phyloP scores from a whole-genome alignment of 2,888 invertebrate species.

The Drosophila fulvimacula region DNA sequence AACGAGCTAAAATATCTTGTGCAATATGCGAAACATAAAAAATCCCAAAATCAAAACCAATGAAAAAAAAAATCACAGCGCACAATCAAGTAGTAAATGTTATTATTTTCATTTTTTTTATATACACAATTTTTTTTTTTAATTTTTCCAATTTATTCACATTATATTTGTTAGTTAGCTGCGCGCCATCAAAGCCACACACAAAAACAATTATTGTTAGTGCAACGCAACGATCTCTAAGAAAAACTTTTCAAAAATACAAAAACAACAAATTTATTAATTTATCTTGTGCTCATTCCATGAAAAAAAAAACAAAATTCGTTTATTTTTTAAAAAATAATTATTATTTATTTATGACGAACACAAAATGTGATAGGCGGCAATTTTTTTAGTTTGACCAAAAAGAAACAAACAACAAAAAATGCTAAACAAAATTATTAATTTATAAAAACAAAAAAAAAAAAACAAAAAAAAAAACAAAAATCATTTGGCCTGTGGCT shows the following conservation, averaged over 20 bases:
- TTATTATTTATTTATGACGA: constrained; percentile 64
- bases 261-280: constrained; percentile 58
- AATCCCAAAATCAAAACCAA: constrained; percentile 29
- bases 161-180: constrained; percentile 26
- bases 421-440: constrained; percentile 51
- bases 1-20: constrained; percentile 39
- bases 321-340: constrained; percentile 53
- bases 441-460: constrained; percentile 21
- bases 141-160: constrained; percentile 13
- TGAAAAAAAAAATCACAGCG: constrained; percentile 25
- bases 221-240: constrained; percentile 79
- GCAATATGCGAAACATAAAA: constrained; percentile 36
- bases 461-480: constrained; percentile 4
- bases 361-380: constrained; percentile 75
- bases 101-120: constrained; percentile 10
- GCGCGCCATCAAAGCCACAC: constrained; percentile 61
- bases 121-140: constrained; percentile 6
- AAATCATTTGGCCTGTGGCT: constrained; percentile 55
- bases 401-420: constrained; percentile 44
- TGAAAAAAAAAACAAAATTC: constrained; percentile 57
- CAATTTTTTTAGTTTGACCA: constrained; percentile 74
- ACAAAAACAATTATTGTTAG: constrained; percentile 68
- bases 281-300: constrained; percentile 80
- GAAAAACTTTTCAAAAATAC: constrained; percentile 54
- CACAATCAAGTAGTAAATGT: constrained; percentile 40